Conservation (phyloP, 2,113 vertebrate genomes). For the Dolichallabes microphthalmus region DNA sequence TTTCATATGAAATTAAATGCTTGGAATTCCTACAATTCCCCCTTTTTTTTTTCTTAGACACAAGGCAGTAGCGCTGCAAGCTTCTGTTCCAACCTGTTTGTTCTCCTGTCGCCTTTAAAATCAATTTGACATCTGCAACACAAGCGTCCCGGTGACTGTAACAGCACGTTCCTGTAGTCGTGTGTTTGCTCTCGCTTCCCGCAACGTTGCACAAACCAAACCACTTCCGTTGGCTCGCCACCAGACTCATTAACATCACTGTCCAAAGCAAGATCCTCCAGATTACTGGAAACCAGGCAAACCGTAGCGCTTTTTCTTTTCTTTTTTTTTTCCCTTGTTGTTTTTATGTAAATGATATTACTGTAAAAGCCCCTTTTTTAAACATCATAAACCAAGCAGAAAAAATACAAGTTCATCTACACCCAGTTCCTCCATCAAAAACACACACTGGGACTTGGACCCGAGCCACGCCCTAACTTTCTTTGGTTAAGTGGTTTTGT, state of each 20-base stretch:
- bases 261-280: slow-evolving; percentile 32
- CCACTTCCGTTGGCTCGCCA: slow-evolving; percentile 1
- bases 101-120: not conserved
- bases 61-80: not conserved
- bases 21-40: not conserved
- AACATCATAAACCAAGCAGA: slow-evolving; percentile 42
- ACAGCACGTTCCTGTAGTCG: not conserved
- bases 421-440: slow-evolving; percentile 60
- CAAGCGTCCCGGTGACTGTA: not conserved
- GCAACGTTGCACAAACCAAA: not conserved
- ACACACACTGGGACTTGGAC: slow-evolving; percentile 49
- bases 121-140: not conserved
- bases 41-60: too few species aligned
- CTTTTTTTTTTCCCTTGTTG: slow-evolving; percentile 38
- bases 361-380: slow-evolving; percentile 64
- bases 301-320: slow-evolving; percentile 45
- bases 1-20: not conserved
- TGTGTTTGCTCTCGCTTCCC: not conserved
- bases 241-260: slow-evolving; percentile 11
- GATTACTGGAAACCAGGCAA: slow-evolving; percentile 68
- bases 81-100: not conserved
- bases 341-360: slow-evolving; percentile 52
- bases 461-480: slow-evolving; percentile 59
- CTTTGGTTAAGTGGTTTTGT: slow-evolving; percentile 20
- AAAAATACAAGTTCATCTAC: slow-evolving; percentile 70